Percentiles rank a stretch among this genome's conserved stretches.
These are phyloP conservation scores for Aromia moschata DNA, from an alignment of 2,888 invertebrate genomes.

Conservation along the genomic window DNA sequence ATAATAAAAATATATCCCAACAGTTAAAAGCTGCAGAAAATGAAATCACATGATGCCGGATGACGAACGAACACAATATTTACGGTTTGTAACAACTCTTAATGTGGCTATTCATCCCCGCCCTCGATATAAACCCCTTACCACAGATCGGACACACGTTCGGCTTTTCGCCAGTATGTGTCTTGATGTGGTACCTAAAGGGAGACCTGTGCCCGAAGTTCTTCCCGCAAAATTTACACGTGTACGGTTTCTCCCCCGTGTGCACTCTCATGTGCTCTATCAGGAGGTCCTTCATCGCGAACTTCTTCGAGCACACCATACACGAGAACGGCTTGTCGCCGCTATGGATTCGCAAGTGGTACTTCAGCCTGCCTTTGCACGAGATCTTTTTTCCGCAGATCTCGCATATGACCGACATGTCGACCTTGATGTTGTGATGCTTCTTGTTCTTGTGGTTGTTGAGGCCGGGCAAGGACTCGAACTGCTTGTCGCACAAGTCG, in stretches of 20 bases:
- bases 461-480: constrained; percentile 53
- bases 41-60: too few relatives aligned
- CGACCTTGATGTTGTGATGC: constrained; percentile 52
- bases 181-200: constrained; percentile 69
- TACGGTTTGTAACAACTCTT: constrained; percentile 30
- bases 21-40: too few relatives aligned
- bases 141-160: constrained; percentile 62
- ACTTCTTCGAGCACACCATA: constrained; percentile 63
- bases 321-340: constrained; percentile 63
- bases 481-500: constrained; percentile 58
- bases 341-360: constrained; percentile 57
- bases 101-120: constrained; percentile 34
- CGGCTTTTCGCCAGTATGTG: constrained; percentile 70
- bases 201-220: constrained; percentile 67
- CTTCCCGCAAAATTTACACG: constrained; percentile 54
- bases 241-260: constrained; percentile 58
- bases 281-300: constrained; percentile 61
- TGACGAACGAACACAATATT: too few relatives aligned
- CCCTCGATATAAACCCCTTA: constrained; percentile 64
- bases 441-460: constrained; percentile 51
- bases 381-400: constrained; percentile 58
- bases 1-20: too few relatives aligned
- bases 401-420: constrained; percentile 63
- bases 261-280: constrained; percentile 50
- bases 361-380: constrained; percentile 56